Conservation (phyloP, 1,140 invertebrate species). For the Apocrypta bakeri region DNA sequence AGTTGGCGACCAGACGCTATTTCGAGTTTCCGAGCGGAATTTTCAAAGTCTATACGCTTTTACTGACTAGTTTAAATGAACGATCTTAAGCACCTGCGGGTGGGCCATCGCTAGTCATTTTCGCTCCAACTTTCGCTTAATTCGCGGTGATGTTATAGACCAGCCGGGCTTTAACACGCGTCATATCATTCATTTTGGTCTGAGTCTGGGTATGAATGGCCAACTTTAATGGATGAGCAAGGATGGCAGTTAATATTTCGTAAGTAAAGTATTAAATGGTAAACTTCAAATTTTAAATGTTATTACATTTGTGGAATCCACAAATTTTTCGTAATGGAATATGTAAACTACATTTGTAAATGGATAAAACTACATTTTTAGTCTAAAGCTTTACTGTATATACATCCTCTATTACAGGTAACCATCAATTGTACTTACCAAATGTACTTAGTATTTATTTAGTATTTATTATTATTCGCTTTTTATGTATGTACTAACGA, state of each 20-base stretch:
- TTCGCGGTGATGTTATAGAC: neutral
- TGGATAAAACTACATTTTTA: too few species aligned
- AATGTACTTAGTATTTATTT: too few species aligned
- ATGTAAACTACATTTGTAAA: too few species aligned
- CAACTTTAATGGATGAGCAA: neutral
- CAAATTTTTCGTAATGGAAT: too few species aligned
- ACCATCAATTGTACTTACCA: too few species aligned
- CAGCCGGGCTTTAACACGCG: neutral
- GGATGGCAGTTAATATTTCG: neutral
- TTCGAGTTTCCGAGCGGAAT: conserved; percentile 32
- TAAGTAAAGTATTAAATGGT: too few species aligned
- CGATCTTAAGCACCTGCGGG: conserved; percentile 3
- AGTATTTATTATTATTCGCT: too few species aligned
- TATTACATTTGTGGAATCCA: too few species aligned
- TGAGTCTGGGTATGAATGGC: neutral
- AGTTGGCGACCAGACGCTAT: conserved; percentile 20
- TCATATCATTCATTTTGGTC: neutral
- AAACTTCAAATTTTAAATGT: too few species aligned
- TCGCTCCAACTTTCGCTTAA: neutral
- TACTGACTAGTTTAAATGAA: neutral
- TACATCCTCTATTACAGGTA: too few species aligned
- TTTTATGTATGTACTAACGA: too few species aligned
- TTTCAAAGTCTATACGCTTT: conserved; percentile 6
- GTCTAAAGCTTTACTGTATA: too few species aligned
- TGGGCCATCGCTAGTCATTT: neutral